Base-by-base conservation (phyloP, 53 echinoderm and acorn worm species). In the Apostichopus leukothele region DNA sequence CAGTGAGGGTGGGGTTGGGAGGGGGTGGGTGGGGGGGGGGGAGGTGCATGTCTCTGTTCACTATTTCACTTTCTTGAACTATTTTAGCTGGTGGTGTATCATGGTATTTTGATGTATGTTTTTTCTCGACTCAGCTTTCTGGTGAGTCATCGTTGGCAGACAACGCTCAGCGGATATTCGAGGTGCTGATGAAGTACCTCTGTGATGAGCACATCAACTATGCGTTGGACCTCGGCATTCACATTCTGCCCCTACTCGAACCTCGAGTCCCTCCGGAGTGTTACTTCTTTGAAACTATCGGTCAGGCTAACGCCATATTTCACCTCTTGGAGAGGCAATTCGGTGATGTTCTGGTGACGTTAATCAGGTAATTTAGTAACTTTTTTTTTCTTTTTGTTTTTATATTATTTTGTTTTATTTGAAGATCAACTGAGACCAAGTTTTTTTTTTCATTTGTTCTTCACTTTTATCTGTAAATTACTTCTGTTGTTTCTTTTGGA, bases 281-380 rank as follows among this genome's bases (percentile, higher is more conserved):
- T 61, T 99, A 99, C 89, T 99, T 94, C 93, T 96, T 99, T 92
- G 96, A 99, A 67, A 91, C 93, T 0, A 93, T 91, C 53, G 92
- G 93, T 68, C 94, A 99, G 77, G 99, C 99, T 86, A 99, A 99
- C 57, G 99, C 99, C 71, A 94, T 99, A 73, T 99, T 99, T 74
- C 99, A 99, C 80, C 90, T 99, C 5, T 76, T 99, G 21, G 99
- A 99, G 91, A 99, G 94, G 87, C 99, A 96, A 88, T 99, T 99
- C 86, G 95, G 96, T 88, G 99, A 99, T 76, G 91, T 95, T 78
- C 75, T 99, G 71, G 99, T 99, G 51, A 96, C 99, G 39, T 86
- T 99, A 67, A 92, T 99, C 27, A 99, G 96, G 99, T 99, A 63
- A 53, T 90, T 91, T 13, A 4, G 7, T 60, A 25, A 25, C 25